Evolutionary conservation across 2,797 vertebrate genomes (phyloP), one percentile per base, ranked within the genome.

Genomic region (Loriculus beryllinus): DNA sequence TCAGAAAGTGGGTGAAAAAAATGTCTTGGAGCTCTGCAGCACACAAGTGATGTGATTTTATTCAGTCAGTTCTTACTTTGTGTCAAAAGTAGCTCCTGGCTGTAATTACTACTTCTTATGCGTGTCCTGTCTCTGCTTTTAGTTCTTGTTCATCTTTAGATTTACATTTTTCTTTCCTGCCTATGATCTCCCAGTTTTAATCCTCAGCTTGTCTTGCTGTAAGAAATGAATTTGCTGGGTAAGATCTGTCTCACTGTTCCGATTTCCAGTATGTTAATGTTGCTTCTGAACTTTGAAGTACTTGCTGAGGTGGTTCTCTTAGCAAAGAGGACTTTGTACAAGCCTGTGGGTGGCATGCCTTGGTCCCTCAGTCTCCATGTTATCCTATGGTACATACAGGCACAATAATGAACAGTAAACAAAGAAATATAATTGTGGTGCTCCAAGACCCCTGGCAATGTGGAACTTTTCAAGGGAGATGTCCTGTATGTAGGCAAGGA

Each of bases 11-110:
- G 7, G 16, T 89, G 86, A 60, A 48, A 70, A 82, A 83, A 77
- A 79, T 17, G 31, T 35, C 78, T 78, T 48, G 22, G 48, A 82
- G 40, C 69, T 74, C 35, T 80, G 40, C 13, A 35, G 42, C 42
- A 43, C 19, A 22, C 23, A 69, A 43, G 10, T 49, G 5, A 54
- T 62, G 21, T 19, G 54, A 85, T 83, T 62, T 71, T 65, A n/a
- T 9, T 86, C 47, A 67, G 33, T 70, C 37, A 49, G 49, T 88
- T 91, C 11, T 57, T 35, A 9, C 7, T 84, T 86, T 87, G 64
- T 64, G 26, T 77, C n/a, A 60, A 2, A 86, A 86, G n/a, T 67
- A 86, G 62, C 57, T 90, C 51, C 63, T 75, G 54, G 80, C 49
- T 83, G 49, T 90, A 40, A 76, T 49, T 76, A 12, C 29, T 71